Conservation (phyloP, 2,113 vertebrate species). For the Nesoenas mayeri region DNA sequence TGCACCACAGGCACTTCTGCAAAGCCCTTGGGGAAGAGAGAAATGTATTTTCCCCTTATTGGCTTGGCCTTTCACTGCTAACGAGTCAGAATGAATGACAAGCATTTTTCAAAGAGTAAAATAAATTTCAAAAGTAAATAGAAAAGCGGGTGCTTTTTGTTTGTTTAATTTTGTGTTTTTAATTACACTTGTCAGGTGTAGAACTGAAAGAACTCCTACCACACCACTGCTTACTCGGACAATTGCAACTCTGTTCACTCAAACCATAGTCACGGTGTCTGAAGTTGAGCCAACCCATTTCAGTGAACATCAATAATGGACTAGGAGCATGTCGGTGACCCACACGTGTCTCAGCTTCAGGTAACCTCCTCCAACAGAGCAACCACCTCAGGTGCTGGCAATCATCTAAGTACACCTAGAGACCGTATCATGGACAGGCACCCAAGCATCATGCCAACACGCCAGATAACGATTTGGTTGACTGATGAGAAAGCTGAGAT, state of each 20-base stretch:
- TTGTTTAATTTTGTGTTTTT: neutral
- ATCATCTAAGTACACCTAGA: neutral
- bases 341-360: neutral
- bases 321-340: neutral
- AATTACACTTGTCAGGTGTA: neutral
- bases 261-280: neutral
- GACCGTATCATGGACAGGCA: neutral
- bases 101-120: neutral
- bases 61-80: neutral
- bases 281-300: neutral
- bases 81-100: neutral
- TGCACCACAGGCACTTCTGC: neutral
- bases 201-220: neutral
- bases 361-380: neutral
- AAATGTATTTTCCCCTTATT: slow-evolving; percentile 12
- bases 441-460: neutral
- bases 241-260: neutral
- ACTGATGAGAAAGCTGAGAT: neutral
- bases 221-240: neutral
- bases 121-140: neutral
- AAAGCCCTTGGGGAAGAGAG: neutral
- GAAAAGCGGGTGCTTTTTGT: neutral
- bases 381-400: neutral
- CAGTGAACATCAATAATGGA: neutral
- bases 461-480: neutral